These are phyloP conservation scores for Borostomias antarcticus DNA, from an alignment of 2,797 vertebrate genomes.

Conservation along the genomic window DNA sequence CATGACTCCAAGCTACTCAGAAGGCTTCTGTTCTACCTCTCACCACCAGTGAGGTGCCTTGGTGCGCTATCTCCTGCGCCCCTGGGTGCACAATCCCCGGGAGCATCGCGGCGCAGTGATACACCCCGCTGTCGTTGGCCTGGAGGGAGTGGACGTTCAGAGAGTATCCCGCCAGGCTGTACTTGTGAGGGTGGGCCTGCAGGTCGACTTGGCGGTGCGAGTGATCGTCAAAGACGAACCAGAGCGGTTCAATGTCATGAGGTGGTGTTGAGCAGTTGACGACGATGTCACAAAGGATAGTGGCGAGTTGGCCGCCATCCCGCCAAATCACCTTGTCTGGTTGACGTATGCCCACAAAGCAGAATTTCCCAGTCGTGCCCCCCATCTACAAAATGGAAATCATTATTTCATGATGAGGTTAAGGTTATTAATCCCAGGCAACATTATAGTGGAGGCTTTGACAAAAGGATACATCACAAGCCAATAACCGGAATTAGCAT, in stretches of 20 bases:
- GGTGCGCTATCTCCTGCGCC: conserved; percentile 51
- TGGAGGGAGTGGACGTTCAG: conserved; percentile 57
- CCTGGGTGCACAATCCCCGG: fast-evolving
- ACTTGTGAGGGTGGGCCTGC: background rate
- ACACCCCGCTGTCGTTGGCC: conserved; percentile 68
- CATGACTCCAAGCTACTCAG: background rate
- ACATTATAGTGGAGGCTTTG: background rate
- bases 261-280: fast-evolving
- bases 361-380: background rate
- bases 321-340: background rate
- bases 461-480: background rate
- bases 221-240: conserved; percentile 60
- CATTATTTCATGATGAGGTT: too few species aligned
- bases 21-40: conserved; percentile 52
- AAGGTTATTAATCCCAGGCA: background rate
- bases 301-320: conserved; percentile 17
- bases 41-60: conserved; percentile 64
- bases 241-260: conserved; percentile 7
- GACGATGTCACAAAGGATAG: conserved; percentile 45
- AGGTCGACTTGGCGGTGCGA: conserved; percentile 17
- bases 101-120: conserved; percentile 60
- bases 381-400: too few species aligned
- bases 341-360: conserved; percentile 41
- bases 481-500: background rate
- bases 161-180: background rate